phyloP scores from a whole-genome alignment of 2,113 vertebrate species.

The Laticauda laticaudata region DNA sequence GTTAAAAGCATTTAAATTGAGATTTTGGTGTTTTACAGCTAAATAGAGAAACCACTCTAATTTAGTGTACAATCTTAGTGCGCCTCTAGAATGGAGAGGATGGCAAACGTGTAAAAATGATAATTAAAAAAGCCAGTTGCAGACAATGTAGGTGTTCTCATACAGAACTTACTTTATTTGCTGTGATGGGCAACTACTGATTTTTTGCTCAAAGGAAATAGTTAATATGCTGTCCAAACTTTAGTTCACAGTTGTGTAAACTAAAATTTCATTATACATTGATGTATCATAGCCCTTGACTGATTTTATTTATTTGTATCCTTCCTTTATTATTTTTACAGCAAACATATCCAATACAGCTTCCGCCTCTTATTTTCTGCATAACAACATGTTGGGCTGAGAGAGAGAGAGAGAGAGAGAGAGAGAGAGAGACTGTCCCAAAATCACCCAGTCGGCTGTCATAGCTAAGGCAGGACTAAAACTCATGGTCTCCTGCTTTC shows the following conservation, averaged over 20 bases:
- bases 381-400: neutral
- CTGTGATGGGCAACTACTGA: neutral
- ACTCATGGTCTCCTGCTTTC: neutral
- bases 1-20: neutral
- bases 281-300: neutral
- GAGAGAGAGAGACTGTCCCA: neutral
- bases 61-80: neutral
- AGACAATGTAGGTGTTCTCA: neutral
- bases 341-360: neutral
- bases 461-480: neutral
- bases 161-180: neutral
- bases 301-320: neutral
- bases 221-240: neutral
- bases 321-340: neutral
- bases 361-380: neutral
- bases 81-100: neutral
- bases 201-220: neutral
- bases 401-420: neutral
- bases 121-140: neutral
- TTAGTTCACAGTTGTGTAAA: neutral
- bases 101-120: neutral
- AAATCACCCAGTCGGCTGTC: neutral
- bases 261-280: neutral
- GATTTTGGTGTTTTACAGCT: neutral
- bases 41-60: rapidly evolving